Evolutionary conservation across 2,888 invertebrate species (phyloP).

Genomic region (Chydorus sphaericus): DNA sequence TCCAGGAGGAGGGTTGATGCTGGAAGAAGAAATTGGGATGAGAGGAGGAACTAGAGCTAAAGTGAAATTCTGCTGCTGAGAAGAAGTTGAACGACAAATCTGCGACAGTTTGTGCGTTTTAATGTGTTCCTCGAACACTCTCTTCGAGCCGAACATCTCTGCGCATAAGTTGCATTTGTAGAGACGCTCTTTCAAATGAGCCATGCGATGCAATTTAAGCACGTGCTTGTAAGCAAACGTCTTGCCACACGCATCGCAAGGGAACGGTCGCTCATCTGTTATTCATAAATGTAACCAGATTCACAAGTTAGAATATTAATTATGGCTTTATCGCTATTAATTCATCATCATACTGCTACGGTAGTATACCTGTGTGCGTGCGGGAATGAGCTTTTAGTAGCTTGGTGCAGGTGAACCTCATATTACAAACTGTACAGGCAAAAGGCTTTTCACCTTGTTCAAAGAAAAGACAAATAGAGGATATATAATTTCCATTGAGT

Average conservation of each 20-base stretch:
- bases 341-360: too few relatives aligned
- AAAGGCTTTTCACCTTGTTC: conserved; percentile 44
- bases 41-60: background rate
- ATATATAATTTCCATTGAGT: too few relatives aligned
- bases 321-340: background rate
- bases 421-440: conserved; percentile 64
- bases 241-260: conserved; percentile 78
- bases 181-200: conserved; percentile 80
- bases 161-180: conserved; percentile 86
- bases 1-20: background rate
- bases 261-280: conserved; percentile 69
- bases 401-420: conserved; percentile 83
- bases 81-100: background rate
- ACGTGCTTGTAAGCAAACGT: conserved; percentile 86
- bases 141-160: conserved; percentile 78
- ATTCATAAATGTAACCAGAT: too few relatives aligned
- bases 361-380: conserved; percentile 47
- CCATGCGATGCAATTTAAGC: conserved; percentile 71
- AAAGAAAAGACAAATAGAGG: background rate
- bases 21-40: background rate
- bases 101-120: conserved; percentile 42
- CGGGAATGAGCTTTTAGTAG: conserved; percentile 81
- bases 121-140: conserved; percentile 79
- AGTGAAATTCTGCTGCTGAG: background rate
- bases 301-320: too few relatives aligned